These are phyloP conservation scores for Oreortyx pictus DNA, from an alignment of 2,797 vertebrate species.

Conservation along the genomic window DNA sequence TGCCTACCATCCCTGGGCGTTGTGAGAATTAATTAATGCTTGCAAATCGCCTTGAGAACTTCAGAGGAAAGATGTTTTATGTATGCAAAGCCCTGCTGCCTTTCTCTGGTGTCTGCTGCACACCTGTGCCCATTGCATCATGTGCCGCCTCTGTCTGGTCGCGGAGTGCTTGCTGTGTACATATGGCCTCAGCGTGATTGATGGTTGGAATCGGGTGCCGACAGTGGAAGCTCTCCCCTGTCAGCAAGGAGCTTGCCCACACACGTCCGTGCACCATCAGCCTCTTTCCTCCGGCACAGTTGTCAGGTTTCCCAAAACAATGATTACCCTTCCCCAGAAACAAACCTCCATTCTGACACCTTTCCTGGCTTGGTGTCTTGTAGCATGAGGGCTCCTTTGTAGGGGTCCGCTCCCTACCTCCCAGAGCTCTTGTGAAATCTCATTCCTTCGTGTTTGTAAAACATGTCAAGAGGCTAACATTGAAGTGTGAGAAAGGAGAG, in stretches of 20 bases:
- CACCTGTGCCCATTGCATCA: constrained; percentile 77
- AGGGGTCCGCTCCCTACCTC: neutral
- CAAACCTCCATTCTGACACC: neutral
- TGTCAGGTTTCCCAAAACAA: constrained; percentile 58
- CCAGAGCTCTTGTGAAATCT: neutral
- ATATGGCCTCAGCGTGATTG: constrained; percentile 10
- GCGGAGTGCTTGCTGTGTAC: neutral
- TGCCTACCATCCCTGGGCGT: constrained; percentile 59
- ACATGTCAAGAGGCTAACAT: neutral
- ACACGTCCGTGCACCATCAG: neutral
- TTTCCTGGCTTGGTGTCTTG: neutral
- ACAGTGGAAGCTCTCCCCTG: constrained; percentile 33
- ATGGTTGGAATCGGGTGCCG: neutral
- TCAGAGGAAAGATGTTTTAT: constrained; percentile 52
- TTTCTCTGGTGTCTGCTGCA: constrained; percentile 46
- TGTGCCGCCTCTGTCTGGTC: constrained; percentile 46
- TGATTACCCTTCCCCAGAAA: constrained; percentile 48
- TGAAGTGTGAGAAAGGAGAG: neutral
- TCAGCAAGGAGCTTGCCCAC: constrained; percentile 17
- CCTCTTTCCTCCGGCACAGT: constrained; percentile 18
- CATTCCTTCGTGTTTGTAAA: neutral
- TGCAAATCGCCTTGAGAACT: constrained; percentile 66
- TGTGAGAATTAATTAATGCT: constrained; percentile 70
- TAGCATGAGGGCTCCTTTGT: neutral
- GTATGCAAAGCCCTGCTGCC: constrained; percentile 60